Percentiles rank a stretch among this genome's conserved stretches.
These are phyloP conservation scores for Orchestia grillus DNA, from an alignment of 1,140 invertebrate species.

Conservation along the genomic window DNA sequence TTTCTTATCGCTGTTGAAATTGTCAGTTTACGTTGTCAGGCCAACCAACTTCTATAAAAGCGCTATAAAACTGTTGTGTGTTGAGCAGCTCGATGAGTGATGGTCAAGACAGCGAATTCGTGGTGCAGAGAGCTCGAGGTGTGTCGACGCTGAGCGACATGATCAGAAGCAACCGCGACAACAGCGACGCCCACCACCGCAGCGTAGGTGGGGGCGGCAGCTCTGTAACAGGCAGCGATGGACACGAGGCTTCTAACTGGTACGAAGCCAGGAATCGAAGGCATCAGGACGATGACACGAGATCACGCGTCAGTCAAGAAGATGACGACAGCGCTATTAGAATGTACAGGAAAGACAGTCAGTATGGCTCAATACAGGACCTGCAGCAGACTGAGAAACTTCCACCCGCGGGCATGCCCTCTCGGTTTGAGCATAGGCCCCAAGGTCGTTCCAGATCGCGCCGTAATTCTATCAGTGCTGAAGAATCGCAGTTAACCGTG, in stretches of 20 bases:
- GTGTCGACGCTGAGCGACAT: slow-evolving; percentile 67
- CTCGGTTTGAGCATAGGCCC: slow-evolving; percentile 66
- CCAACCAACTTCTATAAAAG: neutral
- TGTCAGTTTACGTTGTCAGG: neutral
- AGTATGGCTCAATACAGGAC: slow-evolving; percentile 63
- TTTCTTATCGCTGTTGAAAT: neutral
- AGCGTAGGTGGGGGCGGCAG: slow-evolving; percentile 47
- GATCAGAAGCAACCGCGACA: slow-evolving; percentile 63
- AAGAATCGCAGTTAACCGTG: slow-evolving; percentile 85
- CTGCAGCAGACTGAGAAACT: slow-evolving; percentile 46
- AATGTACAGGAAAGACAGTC: slow-evolving; percentile 64
- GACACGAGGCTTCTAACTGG: slow-evolving; percentile 38
- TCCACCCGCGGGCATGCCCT: slow-evolving; percentile 65
- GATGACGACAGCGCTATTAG: slow-evolving; percentile 76
- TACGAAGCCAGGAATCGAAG: slow-evolving; percentile 16
- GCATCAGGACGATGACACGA: slow-evolving; percentile 69
- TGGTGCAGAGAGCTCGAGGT: slow-evolving; percentile 67
- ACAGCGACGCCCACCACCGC: slow-evolving; percentile 59
- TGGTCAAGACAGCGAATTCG: slow-evolving; percentile 67
- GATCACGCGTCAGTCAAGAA: slow-evolving; percentile 76
- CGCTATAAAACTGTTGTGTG: neutral
- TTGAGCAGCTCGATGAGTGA: slow-evolving; percentile 66
- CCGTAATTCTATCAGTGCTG: slow-evolving; percentile 85
- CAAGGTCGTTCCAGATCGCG: slow-evolving; percentile 85
- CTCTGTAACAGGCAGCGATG: slow-evolving; percentile 16